phyloP scores from a whole-genome alignment of 2,888 invertebrate species.

The Aporophyla lueneburgensis region DNA sequence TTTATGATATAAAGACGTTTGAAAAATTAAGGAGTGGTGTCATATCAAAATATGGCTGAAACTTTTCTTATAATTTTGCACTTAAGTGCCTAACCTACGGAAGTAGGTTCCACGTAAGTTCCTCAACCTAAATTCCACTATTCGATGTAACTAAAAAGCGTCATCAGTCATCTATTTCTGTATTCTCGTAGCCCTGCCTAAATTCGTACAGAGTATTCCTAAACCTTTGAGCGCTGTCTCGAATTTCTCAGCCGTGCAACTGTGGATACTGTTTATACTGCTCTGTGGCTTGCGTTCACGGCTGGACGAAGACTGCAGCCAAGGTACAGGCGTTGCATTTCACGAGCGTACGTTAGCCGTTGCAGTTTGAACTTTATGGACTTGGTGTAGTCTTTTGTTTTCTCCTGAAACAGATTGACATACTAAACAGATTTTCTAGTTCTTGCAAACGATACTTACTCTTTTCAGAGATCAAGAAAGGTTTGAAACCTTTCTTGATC shows the following conservation, averaged over 20 bases:
- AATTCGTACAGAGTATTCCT: background rate
- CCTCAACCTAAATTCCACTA: background rate
- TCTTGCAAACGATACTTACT: background rate
- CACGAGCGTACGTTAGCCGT: background rate
- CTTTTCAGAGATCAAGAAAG: no score
- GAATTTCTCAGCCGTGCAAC: constrained; percentile 25
- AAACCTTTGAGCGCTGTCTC: background rate
- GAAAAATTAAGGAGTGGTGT: background rate
- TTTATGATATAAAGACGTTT: background rate
- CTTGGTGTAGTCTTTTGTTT: constrained; percentile 10
- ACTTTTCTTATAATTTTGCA: background rate
- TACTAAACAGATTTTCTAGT: background rate
- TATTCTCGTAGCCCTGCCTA: background rate
- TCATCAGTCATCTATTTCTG: background rate
- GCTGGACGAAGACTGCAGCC: constrained; percentile 6
- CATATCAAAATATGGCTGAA: background rate
- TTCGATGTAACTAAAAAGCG: background rate
- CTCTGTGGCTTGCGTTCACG: constrained; percentile 35
- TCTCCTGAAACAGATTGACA: constrained; percentile 14
- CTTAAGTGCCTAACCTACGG: no score
- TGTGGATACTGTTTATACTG: constrained; percentile 24
- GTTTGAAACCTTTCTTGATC: background rate
- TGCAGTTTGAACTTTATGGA: constrained; percentile 22
- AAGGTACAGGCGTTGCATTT: constrained; percentile 12
- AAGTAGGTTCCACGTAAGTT: background rate